These are phyloP conservation scores for Blastomussa wellsi DNA, from an alignment of 92 coral and sea anemone species.

Conservation along the genomic window DNA sequence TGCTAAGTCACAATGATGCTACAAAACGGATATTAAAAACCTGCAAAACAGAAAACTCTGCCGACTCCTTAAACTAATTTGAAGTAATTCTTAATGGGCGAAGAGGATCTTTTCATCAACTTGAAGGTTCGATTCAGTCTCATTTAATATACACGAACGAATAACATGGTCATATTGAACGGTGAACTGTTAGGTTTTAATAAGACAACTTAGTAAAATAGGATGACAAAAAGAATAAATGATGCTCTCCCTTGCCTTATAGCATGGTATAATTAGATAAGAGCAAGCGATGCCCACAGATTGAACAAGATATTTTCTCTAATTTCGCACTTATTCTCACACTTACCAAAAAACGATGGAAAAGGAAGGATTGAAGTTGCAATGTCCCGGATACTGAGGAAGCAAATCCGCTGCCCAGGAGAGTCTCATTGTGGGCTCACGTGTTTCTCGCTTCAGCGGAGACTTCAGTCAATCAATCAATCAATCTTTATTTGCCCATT, in stretches of 20 bases:
- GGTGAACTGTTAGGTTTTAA: neutral
- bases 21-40: neutral
- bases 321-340: neutral
- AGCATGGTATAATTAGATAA: neutral
- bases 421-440: neutral
- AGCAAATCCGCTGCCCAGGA: conserved; percentile 16
- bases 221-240: neutral
- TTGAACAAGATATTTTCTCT: neutral
- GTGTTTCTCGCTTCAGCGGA: neutral
- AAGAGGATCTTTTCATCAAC: neutral
- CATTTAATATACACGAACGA: neutral
- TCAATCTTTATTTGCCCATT: too few species aligned
- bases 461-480: too few species aligned
- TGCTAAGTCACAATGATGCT: conserved; percentile 14
- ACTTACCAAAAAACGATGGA: conserved; percentile 41
- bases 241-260: neutral
- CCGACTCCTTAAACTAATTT: neutral
- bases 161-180: neutral
- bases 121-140: neutral
- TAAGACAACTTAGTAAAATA: neutral
- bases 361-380: neutral
- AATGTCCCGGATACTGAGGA: conserved; percentile 19
- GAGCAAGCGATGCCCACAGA: conserved; percentile 8
- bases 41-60: neutral
- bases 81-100: neutral